Base-by-base conservation (phyloP, 2,113 vertebrate species). In the Pampusana beccarii region DNA sequence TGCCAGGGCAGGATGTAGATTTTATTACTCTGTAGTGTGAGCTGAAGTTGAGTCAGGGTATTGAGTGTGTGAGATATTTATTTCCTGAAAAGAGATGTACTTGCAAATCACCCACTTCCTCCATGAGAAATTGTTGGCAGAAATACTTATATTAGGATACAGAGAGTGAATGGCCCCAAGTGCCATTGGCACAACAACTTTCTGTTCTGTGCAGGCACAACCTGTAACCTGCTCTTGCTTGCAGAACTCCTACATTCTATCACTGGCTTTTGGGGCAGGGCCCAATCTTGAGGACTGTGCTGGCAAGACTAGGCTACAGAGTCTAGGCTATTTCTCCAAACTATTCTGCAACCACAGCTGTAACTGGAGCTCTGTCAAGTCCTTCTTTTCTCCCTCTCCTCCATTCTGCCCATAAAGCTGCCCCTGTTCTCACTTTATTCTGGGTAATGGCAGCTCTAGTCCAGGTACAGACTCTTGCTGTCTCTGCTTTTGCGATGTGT, bases 1-100 rank as follows among this genome's bases (percentile, higher is more conserved):
- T 73, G 46, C 21, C 81, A 80, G 58, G 81, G 83, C 90, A 92
- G 90, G 67, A 80, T 97, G 65, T 88, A 80, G 80, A 80, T 91
- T 95, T 92, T 94, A 46, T 72, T 89, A 74, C 46, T 93, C 34
- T 65, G 64, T 77, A 78, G n/a, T 11, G 26, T 78, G 40, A 94
- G 58, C 64, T 86, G 81, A 88, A 56, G 46, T 34, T 86, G 71
- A 95, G 57, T 93, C 74, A 84, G 84, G n/a, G 48, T 78, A 69
- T n/a, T 28, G 60, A 84, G 31, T 33, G 53, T 77, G 60, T 61
- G 84, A 79, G 79, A 84, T 26, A 84, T 69, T 86, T 74, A 48
- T 88, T 91, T 93, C n/a, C 62, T 72, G 57, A 91, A 34, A 40
- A 44, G 60, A 82, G 60, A 60, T 57, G 48, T 62, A 57, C 33